Conservation (phyloP, 2,888 invertebrate genomes). For the Brachynemurus nebulosus region DNA sequence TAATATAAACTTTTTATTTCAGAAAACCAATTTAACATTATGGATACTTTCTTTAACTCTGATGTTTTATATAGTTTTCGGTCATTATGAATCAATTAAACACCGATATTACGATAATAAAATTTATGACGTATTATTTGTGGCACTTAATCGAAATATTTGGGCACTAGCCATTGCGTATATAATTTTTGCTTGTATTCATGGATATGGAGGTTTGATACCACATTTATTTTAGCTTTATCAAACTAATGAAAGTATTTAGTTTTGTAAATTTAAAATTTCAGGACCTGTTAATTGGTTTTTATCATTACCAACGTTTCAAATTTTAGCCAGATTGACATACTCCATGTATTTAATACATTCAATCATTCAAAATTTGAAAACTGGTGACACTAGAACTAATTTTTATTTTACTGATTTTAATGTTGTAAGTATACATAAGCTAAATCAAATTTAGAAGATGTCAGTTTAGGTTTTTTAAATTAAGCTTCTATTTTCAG, state of each 20-base stretch:
- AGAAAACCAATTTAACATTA: not conserved
- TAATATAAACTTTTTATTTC: conserved; percentile 1
- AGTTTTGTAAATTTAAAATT: too few relatives aligned
- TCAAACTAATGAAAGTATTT: too few relatives aligned
- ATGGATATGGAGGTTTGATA: conserved; percentile 12
- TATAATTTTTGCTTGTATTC: conserved; percentile 13
- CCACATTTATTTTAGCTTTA: too few relatives aligned
- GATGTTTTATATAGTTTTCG: conserved; percentile 4
- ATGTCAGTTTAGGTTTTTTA: too few relatives aligned
- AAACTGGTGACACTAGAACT: too few relatives aligned
- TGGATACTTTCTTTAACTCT: not conserved
- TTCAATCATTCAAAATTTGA: too few relatives aligned
- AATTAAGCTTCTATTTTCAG: too few relatives aligned
- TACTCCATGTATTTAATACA: conserved; percentile 37
- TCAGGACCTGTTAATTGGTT: conserved; percentile 37
- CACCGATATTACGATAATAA: conserved; percentile 1
- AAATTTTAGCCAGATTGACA: conserved; percentile 35
- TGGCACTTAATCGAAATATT: conserved; percentile 13
- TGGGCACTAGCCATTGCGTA: conserved; percentile 13
- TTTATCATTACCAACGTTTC: conserved; percentile 32
- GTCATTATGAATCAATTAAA: not conserved
- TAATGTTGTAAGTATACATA: too few relatives aligned
- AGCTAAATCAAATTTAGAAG: too few relatives aligned
- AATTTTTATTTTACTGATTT: too few relatives aligned
- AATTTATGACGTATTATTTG: not conserved